phyloP scores from a whole-genome alignment of 2,888 invertebrate genomes.

The Romanomermis culicivorax region DNA sequence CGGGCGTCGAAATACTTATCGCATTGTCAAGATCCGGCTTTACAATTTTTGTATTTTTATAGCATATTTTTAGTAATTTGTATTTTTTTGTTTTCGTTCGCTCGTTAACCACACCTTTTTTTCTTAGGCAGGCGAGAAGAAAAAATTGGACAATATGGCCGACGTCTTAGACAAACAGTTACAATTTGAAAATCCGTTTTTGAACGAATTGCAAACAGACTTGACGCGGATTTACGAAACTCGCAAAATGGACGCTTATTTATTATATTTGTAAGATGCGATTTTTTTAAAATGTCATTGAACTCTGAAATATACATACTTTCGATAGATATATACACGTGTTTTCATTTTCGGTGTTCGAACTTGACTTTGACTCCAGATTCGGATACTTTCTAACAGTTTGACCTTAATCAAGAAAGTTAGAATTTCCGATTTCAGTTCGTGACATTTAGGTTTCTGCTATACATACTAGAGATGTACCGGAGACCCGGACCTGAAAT shows the following conservation, averaged over 20 bases:
- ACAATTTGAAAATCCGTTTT: slow-evolving; percentile 4
- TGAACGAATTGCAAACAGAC: not conserved
- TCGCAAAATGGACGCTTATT: slow-evolving; percentile 53
- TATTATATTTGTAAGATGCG: slow-evolving; percentile 30
- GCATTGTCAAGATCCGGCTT: not conserved
- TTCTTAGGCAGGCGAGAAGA: slow-evolving; percentile 54
- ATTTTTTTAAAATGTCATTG: not conserved
- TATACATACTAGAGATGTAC: too few relatives aligned
- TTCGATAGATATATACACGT: not conserved
- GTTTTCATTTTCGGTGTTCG: not conserved
- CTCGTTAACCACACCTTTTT: not conserved
- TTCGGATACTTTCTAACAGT: too few relatives aligned
- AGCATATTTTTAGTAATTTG: not conserved
- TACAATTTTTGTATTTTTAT: not conserved
- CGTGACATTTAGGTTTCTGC: too few relatives aligned
- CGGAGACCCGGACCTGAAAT: too few relatives aligned
- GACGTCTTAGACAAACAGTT: slow-evolving; percentile 36
- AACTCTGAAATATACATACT: not conserved
- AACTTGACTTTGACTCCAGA: too few relatives aligned
- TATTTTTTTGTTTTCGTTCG: not conserved
- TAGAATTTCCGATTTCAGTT: too few relatives aligned
- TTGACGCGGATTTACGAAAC: slow-evolving; percentile 11
- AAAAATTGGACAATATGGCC: slow-evolving; percentile 58
- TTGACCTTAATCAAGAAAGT: too few relatives aligned
- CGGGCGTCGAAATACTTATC: not conserved